A percentile compares a stretch with the other conserved stretches of the same genome.
These are phyloP conservation scores for Aplochiton taeniatus DNA, from an alignment of 2,797 vertebrate genomes.

Conservation along the genomic window DNA sequence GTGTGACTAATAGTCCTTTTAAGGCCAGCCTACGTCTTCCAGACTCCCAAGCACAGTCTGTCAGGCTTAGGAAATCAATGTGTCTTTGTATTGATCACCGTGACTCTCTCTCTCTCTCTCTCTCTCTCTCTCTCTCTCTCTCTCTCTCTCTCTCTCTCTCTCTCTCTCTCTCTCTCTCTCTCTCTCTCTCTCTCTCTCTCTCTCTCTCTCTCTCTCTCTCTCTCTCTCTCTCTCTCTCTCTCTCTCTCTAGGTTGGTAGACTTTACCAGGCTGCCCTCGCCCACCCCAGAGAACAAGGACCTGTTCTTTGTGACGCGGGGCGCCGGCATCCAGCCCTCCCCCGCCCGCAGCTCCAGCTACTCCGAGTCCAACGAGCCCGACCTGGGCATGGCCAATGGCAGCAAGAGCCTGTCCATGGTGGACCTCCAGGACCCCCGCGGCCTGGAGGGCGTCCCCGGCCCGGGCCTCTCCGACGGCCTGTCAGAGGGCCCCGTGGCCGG, in stretches of 20 bases:
- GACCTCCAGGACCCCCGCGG: conserved; percentile 92
- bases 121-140: not conserved
- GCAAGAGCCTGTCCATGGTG: conserved; percentile 98
- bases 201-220: not conserved
- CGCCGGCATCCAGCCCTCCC: conserved; percentile 93
- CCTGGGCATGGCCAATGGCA: conserved; percentile 90
- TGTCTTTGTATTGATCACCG: no score
- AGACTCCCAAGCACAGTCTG: no score
- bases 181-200: not conserved
- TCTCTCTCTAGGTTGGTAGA: conserved; percentile 88
- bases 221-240: conserved; percentile 41
- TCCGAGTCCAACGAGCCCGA: conserved; percentile 97
- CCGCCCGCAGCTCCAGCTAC: conserved; percentile 97
- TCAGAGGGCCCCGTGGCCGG: conserved; percentile 75
- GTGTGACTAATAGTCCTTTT: not conserved
- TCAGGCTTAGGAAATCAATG: not conserved
- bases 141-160: not conserved
- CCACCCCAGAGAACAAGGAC: conserved; percentile 99
- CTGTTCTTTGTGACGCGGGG: conserved; percentile 98
- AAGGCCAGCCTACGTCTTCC: no score
- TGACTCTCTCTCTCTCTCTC: not conserved
- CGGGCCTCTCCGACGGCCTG: conserved; percentile 71
- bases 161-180: conserved; percentile 9
- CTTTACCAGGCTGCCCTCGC: conserved; percentile 97
- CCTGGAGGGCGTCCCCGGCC: conserved; percentile 77